phyloP scores from a whole-genome alignment of 2,797 vertebrate species.

The Loris lydekkerianus region DNA sequence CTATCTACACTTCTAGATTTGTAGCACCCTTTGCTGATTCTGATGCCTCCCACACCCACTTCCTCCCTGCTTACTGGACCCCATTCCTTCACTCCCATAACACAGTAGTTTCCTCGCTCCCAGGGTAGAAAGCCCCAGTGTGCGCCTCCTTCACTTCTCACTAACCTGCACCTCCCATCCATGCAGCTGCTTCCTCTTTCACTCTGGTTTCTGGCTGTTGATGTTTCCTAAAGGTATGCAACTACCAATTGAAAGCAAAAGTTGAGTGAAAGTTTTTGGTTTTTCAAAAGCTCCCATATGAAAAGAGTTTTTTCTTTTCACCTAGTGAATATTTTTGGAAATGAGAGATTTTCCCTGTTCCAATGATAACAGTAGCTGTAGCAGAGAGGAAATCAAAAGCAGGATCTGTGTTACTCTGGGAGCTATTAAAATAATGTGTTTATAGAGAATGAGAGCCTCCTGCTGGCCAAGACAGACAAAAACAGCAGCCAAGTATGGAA shows the following conservation, averaged over 20 bases:
- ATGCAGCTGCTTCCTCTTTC: not conserved
- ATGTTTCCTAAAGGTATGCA: not conserved
- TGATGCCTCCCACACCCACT: not conserved
- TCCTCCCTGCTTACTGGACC: not conserved
- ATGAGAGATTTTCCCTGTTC: not conserved
- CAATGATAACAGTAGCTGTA: not conserved
- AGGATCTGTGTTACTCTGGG: not conserved
- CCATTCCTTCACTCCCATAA: not conserved
- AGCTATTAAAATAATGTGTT: not conserved
- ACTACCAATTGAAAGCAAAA: not conserved
- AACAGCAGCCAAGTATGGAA: not conserved
- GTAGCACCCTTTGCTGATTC: not conserved
- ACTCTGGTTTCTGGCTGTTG: not conserved
- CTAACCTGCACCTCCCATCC: not conserved
- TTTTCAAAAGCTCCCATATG: slow-evolving; percentile 26
- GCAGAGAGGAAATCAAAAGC: slow-evolving; percentile 14
- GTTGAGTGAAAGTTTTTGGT: not conserved
- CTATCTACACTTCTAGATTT: not conserved
- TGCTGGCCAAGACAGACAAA: not conserved
- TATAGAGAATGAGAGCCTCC: slow-evolving; percentile 41
- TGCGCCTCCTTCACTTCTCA: not conserved
- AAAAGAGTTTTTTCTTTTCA: not conserved
- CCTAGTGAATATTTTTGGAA: not conserved
- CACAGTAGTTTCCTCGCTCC: not conserved
- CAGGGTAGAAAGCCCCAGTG: not conserved